Percentiles rank a stretch among this genome's conserved stretches.
phyloP scores from a whole-genome alignment of 2,113 vertebrate genomes.

The Tamias sibiricus region DNA sequence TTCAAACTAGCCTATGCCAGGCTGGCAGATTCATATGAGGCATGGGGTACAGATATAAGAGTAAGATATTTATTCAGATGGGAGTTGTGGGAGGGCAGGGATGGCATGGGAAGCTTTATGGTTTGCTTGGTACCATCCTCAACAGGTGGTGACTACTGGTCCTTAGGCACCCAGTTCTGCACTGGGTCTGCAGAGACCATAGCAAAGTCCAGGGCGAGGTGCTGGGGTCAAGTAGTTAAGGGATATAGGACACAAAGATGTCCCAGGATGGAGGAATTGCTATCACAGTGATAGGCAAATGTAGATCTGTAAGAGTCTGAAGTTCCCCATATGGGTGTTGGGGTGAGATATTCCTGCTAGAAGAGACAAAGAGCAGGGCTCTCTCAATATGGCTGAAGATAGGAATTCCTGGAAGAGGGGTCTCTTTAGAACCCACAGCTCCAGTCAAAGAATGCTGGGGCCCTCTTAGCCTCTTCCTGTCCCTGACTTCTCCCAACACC shows the following conservation, averaged over 20 bases:
- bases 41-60: fast-evolving
- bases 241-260: neutral
- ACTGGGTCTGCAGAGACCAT: neutral
- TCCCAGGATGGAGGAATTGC: neutral
- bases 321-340: neutral
- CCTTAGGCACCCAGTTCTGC: neutral
- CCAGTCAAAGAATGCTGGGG: neutral
- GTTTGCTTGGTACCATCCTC: neutral
- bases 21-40: neutral
- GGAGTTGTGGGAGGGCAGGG: neutral
- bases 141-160: neutral
- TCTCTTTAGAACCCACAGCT: neutral
- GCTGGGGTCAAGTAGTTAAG: neutral
- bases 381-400: neutral
- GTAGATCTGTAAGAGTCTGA: neutral
- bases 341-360: neutral
- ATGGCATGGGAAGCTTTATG: no score
- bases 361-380: neutral
- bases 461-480: no score
- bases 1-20: neutral
- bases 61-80: neutral
- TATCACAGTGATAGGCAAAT: fast-evolving
- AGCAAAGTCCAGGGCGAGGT: neutral
- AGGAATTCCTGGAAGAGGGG: no score
- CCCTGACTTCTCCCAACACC: neutral